Base-by-base conservation (phyloP, 1,140 invertebrate genomes). In the Lineus longissimus region DNA sequence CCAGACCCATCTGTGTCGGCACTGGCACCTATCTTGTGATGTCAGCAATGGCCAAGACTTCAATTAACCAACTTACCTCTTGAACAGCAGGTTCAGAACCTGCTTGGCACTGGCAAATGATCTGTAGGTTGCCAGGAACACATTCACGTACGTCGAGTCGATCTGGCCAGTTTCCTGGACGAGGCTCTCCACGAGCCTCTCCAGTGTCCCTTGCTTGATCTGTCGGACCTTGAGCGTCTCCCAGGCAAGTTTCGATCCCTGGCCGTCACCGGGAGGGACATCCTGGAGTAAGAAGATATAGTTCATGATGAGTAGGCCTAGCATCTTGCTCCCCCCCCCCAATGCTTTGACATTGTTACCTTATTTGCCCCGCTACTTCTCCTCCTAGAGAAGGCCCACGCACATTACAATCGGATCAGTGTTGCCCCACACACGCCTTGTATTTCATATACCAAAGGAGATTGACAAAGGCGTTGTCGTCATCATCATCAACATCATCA, bases 121-220 rank as follows among this genome's bases (percentile, higher is more conserved):
- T 62, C 94, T 85, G 78, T 95, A 97, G 0, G 94, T 97, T 51
- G 93, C 92, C 63, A 98, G 88, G 83, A 98, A 99, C 1, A 97
- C 93, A 80, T 97, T 97, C 77, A 97, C 93, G 81, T 97, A 97
- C 9, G 94, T 96, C 40, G 94, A 96, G 83, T 98, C 95, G 68
- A 98, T 85, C 82, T 97, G 94, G 31, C 94, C 94, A 74, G 95
- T 91, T 73, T 95, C 92, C 54, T 91, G 93, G 47, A 92, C 90
- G 66, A 97, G 81, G 66, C 92, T 91, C 81, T 97, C 95, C 22
- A 98, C 92, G 60, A 99, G 84, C 71, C 90, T 88, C 69, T 93
- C 90, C 60, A 98, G 86, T 0, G 94, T 96, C n/a, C 94, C 97
- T 1, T 94, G 94, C 84, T 97, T 97, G 41, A 99, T 88, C 67